Percentiles rank a stretch among this genome's conserved stretches.
Evolutionary conservation across 2,888 invertebrate species (phyloP).

Genomic region (Hirtodrosophila cameraria): DNA sequence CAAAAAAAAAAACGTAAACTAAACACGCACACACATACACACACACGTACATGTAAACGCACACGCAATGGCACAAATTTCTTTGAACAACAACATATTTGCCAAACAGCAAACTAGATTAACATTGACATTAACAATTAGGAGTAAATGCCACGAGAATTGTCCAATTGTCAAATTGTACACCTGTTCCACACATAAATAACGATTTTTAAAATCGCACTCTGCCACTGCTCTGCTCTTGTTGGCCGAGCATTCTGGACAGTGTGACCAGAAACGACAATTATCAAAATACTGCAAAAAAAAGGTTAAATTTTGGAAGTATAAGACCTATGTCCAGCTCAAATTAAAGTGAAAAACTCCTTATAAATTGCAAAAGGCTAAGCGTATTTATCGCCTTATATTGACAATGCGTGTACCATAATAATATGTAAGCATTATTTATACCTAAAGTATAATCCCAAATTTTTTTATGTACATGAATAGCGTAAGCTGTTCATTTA

Average conservation of each 20-base stretch:
- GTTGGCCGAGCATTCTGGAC: constrained; percentile 36
- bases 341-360: too few relatives aligned
- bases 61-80: constrained; percentile 66
- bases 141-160: constrained; percentile 20
- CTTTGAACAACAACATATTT: constrained; percentile 55
- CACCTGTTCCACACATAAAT: constrained; percentile 60
- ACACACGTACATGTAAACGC: constrained; percentile 37
- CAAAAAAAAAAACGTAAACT: constrained; percentile 60
- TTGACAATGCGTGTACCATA: too few relatives aligned
- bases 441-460: too few relatives aligned
- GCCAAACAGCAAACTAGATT: constrained; percentile 22
- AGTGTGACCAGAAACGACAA: constrained; percentile 30
- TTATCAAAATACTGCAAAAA: neutral
- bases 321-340: too few relatives aligned
- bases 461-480: too few relatives aligned
- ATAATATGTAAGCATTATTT: too few relatives aligned
- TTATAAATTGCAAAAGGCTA: too few relatives aligned
- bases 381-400: too few relatives aligned
- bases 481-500: too few relatives aligned
- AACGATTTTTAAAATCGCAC: constrained; percentile 48
- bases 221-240: constrained; percentile 40
- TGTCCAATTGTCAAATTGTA: constrained; percentile 45
- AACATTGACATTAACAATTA: constrained; percentile 47
- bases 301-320: too few relatives aligned
- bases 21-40: constrained; percentile 54